Base-by-base conservation (phyloP, 2,797 vertebrate genomes). In the Discoglossus pictus region DNA sequence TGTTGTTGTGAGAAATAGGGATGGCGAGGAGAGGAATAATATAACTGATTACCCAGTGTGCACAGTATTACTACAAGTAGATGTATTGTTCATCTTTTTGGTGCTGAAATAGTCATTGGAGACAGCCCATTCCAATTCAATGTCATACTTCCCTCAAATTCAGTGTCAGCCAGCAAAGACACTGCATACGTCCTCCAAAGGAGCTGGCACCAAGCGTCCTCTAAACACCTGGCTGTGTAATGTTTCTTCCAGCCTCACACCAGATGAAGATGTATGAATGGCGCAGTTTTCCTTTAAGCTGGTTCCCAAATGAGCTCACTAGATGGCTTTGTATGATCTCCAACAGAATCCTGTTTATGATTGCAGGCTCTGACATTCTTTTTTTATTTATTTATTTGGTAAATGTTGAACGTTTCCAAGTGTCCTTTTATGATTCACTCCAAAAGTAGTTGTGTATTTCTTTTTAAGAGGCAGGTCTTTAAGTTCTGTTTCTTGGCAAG, bases 221-320 rank as follows among this genome's bases (percentile, higher is more conserved):
- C 53, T 31, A 47, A 58, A 48, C 64, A 56, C 64, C 64, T 66
- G 64, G 52, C 42, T 36, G 39, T 34, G 43, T 46, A 56, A 50
- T 36, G 61, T 58, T 39, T 66, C 53, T 56, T 58, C 53, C 52
- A 58, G 52, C 38, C 44, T 55, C 64, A 18, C 40, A 58, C 34
- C 64, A 66, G 53, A 67, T 48, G 65, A 50, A 67, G 54, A 67
- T 50, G 43, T 40, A 59, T 67, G 56, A 67, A 67, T 59, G 43
- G 53, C 54, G 48, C 38, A 67, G 54, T 67, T 50, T 67, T 67
- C 54, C 65, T 66, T 67, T 59, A 67, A 67, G 65, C 39, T 25
- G 35, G 27, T 67, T 67, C 65, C 65, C 54, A 50, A 59, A 59
- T 67, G 65, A 67, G 46, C 54, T 59, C 65, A 67, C 54, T 59